phyloP scores from a whole-genome alignment of 2,113 vertebrate genomes.

The Drymodes brunneopygia region DNA sequence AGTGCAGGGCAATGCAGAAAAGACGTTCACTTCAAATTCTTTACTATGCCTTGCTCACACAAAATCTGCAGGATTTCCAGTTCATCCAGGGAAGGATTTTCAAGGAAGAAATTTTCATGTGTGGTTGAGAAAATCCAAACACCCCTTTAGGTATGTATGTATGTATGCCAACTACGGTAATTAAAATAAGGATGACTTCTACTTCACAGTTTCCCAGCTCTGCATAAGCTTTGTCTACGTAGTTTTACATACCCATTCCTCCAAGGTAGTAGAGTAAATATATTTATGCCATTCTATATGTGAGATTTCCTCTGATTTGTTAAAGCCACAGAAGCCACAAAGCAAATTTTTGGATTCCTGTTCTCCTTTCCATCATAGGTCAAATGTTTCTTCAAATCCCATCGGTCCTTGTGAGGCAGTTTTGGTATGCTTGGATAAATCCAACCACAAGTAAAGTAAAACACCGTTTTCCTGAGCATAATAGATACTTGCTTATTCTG shows the following conservation, averaged over 20 bases:
- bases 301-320: neutral
- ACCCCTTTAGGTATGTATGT: neutral
- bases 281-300: neutral
- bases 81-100: neutral
- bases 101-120: neutral
- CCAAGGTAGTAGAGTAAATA: neutral
- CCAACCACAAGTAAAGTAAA: neutral
- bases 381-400: neutral
- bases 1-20: neutral
- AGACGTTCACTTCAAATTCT: neutral
- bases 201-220: neutral
- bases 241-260: neutral
- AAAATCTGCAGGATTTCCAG: neutral
- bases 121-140: neutral
- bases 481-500: constrained; percentile 11
- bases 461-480: neutral
- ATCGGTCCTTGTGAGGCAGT: neutral
- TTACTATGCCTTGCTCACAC: neutral
- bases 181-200: neutral
- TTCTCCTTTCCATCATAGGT: neutral
- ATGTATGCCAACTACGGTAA: neutral
- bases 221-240: neutral
- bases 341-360: neutral
- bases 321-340: constrained; percentile 2
- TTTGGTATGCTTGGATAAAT: neutral